Evolutionary conservation across 2,113 vertebrate species (phyloP), one percentile per base, ranked within the genome.

Genomic region (Oenanthe melanoleuca): DNA sequence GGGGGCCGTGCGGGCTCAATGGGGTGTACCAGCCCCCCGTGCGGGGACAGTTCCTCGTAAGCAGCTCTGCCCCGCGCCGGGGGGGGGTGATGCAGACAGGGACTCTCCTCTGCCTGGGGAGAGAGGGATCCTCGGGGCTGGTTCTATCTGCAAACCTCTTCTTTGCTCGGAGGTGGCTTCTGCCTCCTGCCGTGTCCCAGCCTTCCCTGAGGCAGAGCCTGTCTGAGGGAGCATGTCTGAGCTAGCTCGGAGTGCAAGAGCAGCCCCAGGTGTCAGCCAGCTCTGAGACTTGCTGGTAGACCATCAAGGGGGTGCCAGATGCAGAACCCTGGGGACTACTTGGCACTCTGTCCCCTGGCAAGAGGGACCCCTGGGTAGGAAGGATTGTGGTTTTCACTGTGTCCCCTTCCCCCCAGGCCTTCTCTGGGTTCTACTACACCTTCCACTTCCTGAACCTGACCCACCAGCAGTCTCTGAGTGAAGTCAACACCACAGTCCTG

Each of bases 371-470:
- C 31, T 45, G 14, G 13, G 12, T 55, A 61, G 11, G 42, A 65
- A 70, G 65, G 12, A 11, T 31, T 57, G 38, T 26, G 31, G 6
- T 12, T 93, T 57, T 88, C 50, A 56, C 17, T 4, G 11, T 20
- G 29, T 37, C 8, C 12, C 6, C 11, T 42, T 72, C 6, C 20
- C 44, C 25, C 2, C 71, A 99, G 98, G 98, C 98, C 14, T 99
- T 98, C 0, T 97, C 98, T 71, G 97, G 93, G 33, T 99, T 98
- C 95, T 98, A 98, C 85, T 97, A 98, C 78, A 98, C 98, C 28
- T 98, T 99, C 95, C 28, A 42, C 67, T 98, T 98, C 89, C 96
- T 99, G 83, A 98, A 98, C 74, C 97, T 98, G 92, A 98, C 97
- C 11, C 89, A 28, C 11, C 93, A 96, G 69, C 92, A 97, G 52